Percentiles rank a stretch among this genome's conserved stretches.
Conservation (phyloP, 2,797 vertebrate species). For the Artibeus jamaicensis region DNA sequence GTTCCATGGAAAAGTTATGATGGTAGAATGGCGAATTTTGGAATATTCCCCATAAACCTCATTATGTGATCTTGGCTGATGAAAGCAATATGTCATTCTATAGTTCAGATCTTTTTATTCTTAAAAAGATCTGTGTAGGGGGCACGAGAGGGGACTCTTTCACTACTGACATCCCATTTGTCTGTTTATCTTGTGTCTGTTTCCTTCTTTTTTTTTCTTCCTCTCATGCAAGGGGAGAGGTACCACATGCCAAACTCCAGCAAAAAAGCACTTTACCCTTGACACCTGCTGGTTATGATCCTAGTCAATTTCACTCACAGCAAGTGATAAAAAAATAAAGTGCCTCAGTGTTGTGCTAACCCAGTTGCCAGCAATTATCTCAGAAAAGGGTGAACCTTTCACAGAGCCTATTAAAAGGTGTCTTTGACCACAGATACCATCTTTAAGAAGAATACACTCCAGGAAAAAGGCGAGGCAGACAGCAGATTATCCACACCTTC, state of each 20-base stretch:
- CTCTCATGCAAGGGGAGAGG: background rate
- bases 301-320: constrained; percentile 39
- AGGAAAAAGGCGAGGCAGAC: background rate
- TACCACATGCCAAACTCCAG: background rate
- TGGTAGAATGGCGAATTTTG: background rate
- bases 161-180: background rate
- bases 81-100: background rate
- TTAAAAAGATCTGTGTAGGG: background rate
- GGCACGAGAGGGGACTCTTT: background rate
- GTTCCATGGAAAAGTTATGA: background rate
- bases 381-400: constrained; percentile 41
- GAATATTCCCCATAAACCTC: background rate
- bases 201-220: background rate
- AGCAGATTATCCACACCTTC: background rate
- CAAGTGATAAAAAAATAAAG: background rate
- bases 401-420: background rate
- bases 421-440: background rate
- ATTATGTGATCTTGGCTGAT: background rate
- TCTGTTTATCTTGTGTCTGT: background rate
- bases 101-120: too few relatives aligned
- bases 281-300: background rate
- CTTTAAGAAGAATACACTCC: constrained; percentile 31
- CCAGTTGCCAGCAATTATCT: constrained; percentile 27
- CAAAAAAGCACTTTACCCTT: background rate
- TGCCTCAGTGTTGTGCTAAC: background rate